Percentiles rank a stretch among this genome's conserved stretches.
Conservation (phyloP, 2,113 vertebrate genomes). For the Dromaius novaehollandiae region DNA sequence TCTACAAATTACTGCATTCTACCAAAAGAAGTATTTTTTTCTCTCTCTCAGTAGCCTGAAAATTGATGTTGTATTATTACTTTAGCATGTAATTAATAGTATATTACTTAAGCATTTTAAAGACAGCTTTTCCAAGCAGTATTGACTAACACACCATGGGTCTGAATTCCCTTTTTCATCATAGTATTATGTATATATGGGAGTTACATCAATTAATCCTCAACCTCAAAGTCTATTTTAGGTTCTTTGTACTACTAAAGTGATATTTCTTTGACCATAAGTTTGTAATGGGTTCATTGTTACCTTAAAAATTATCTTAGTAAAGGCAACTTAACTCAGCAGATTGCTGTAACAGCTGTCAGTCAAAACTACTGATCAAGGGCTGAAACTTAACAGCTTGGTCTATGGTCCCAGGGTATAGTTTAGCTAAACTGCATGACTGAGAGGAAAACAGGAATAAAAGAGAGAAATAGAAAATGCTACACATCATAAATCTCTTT, state of each 20-base stretch:
- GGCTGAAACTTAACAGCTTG: not conserved
- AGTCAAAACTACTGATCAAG: not conserved
- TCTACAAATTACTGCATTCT: not conserved
- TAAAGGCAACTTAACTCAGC: not conserved
- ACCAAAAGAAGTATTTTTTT: not conserved
- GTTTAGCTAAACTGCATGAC: not conserved
- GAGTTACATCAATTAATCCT: not conserved
- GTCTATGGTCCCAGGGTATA: not conserved
- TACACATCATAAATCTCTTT: no score
- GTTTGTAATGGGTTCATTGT: not conserved
- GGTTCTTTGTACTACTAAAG: not conserved
- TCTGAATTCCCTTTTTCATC: not conserved
- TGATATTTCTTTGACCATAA: not conserved
- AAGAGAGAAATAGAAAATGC: not conserved
- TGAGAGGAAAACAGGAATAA: not conserved
- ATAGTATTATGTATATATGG: not conserved
- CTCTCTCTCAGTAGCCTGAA: not conserved
- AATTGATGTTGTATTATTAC: not conserved
- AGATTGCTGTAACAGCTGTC: not conserved
- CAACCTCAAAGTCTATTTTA: not conserved
- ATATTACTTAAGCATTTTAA: not conserved
- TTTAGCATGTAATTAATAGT: not conserved
- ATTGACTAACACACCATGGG: not conserved
- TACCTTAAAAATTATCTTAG: not conserved
- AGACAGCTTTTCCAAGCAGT: not conserved